Base-by-base conservation (phyloP, 2,113 vertebrate species). In the Percopsis transmontana region DNA sequence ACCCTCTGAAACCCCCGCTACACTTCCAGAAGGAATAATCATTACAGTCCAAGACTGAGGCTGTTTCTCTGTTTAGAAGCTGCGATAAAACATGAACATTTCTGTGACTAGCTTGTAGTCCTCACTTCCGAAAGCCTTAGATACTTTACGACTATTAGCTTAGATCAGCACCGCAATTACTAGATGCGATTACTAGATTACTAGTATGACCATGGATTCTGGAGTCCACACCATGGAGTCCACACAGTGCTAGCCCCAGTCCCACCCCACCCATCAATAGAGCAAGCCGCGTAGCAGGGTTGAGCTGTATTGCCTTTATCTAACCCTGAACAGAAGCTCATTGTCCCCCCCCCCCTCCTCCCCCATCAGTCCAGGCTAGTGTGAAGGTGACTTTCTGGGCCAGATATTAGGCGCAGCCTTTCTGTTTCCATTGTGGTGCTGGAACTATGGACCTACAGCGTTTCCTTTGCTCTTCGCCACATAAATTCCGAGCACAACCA, bases 231-330 rank as follows among this genome's bases (percentile, higher is more conserved):
- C 68, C 42, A 47, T n/a, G 27, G 57, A 5, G 27, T 33, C 52
- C 53, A 40, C 64, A 15, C 52, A 38, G 67, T 45, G 62, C 70
- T 27, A 23, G 41, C 58, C 68, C 23, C 56, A 68, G 57, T 21
- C 62, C n/a, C 19, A 67, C 51, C 68, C 50, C 71, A 23, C 27
- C 47, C 68, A 80, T 69, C 75, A 78, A 73, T 81, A 79, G 79
- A 84, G 67, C 54, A 59, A 68, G 79, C 51, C 27, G 13, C 38
- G 13, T n/a, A 42, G 38, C 41, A 68, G 41, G 14, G 55, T 64
- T 19, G 40, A 65, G 57, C 41, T 47, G 56, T 52, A 11, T 20
- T 60, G 55, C 56, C 59, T 47, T 9, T 21, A 20, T 19, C 1
- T 45, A 45, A 48, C n/a, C 2, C 45, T 48, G 45, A 5, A 63